phyloP scores from a whole-genome alignment of 2,888 invertebrate genomes.

The Chrysodeixis includens region DNA sequence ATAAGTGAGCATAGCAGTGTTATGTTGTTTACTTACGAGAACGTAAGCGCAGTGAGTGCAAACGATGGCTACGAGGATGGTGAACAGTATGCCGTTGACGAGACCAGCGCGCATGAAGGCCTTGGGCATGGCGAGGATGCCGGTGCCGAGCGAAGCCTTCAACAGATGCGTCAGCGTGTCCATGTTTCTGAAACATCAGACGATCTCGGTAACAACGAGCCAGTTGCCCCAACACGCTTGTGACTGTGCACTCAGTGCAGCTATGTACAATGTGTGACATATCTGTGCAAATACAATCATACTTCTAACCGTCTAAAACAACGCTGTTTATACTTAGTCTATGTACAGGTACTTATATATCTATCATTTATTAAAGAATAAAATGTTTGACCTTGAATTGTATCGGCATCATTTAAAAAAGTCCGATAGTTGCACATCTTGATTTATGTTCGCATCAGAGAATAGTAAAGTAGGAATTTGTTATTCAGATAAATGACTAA shows the following conservation, averaged over 20 bases:
- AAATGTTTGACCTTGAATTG: neutral
- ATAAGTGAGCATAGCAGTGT: slow-evolving; percentile 15
- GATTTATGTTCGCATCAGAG: neutral
- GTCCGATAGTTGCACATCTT: neutral
- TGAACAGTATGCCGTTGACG: slow-evolving; percentile 94
- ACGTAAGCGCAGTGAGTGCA: slow-evolving; percentile 99
- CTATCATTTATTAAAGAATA: no score
- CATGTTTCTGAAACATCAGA: slow-evolving; percentile 91
- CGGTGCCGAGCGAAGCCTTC: slow-evolving; percentile 98
- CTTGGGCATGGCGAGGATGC: slow-evolving; percentile 97
- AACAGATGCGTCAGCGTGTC: slow-evolving; percentile 97
- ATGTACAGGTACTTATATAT: no score
- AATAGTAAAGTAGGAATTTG: neutral
- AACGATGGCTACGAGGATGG: slow-evolving; percentile 95
- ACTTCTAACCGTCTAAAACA: neutral
- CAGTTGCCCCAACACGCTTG: slow-evolving; percentile 6
- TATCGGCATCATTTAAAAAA: neutral
- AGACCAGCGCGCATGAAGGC: slow-evolving; percentile 97
- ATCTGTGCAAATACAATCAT: neutral
- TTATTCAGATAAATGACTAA: neutral
- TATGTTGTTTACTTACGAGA: slow-evolving; percentile 84
- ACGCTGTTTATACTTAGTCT: no score
- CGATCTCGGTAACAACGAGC: slow-evolving; percentile 36
- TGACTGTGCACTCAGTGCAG: no score
- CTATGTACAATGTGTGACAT: neutral